phyloP scores from a whole-genome alignment of 2,888 invertebrate genomes.

The Troides aeacus region DNA sequence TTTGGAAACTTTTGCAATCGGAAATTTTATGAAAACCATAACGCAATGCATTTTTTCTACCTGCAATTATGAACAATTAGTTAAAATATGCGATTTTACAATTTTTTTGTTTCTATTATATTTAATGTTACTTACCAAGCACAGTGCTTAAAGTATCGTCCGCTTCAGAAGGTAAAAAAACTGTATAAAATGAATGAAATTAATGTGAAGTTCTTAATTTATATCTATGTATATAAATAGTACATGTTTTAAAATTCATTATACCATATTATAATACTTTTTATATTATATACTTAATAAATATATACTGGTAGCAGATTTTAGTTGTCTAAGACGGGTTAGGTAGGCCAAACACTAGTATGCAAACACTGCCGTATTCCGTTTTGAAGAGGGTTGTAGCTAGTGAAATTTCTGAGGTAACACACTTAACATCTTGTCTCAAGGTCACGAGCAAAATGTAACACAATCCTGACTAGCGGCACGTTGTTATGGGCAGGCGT shows the following conservation, averaged over 20 bases:
- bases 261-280: too few relatives aligned
- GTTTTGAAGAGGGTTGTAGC: too few relatives aligned
- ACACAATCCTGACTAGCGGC: too few relatives aligned
- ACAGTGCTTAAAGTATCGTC: constrained; percentile 2
- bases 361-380: too few relatives aligned
- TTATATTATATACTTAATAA: too few relatives aligned
- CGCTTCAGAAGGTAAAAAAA: constrained; percentile 14
- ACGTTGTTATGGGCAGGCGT: too few relatives aligned
- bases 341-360: too few relatives aligned
- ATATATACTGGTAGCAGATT: too few relatives aligned
- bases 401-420: too few relatives aligned
- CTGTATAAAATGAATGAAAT: constrained; percentile 12
- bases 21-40: constrained; percentile 60
- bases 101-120: not conserved
- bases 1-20: constrained; percentile 49
- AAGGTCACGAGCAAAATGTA: too few relatives aligned
- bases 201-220: not conserved
- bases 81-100: not conserved
- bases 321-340: too few relatives aligned
- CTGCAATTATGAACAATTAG: constrained; percentile 22
- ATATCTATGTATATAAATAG: not conserved
- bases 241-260: not conserved
- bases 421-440: too few relatives aligned
- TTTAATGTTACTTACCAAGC: constrained; percentile 11
- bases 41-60: constrained; percentile 42